Conservation (phyloP, 2,888 invertebrate species). For the Diplolepis rosae region DNA sequence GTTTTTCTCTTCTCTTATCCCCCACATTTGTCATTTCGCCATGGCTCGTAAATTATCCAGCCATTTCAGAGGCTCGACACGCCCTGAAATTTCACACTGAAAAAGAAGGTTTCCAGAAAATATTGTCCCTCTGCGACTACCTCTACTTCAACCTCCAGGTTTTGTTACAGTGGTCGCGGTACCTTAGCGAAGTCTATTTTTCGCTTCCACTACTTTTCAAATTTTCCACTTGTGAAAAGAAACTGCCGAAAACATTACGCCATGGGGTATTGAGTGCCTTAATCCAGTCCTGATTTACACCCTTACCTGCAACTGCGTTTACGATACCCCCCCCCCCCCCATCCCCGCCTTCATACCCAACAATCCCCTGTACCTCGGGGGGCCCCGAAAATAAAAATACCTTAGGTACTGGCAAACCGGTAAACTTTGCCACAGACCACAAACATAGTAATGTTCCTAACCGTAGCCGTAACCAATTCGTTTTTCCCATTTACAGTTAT, state of each 20-base stretch:
- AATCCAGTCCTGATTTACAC: neutral
- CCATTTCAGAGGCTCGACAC: slow-evolving; percentile 8
- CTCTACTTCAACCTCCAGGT: neutral
- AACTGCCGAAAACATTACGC: neutral
- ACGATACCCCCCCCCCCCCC: neutral
- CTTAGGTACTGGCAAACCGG: neutral
- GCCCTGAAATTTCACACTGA: slow-evolving; percentile 24
- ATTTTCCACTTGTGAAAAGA: neutral
- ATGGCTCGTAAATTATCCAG: slow-evolving; percentile 23
- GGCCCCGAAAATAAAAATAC: neutral
- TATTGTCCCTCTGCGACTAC: neutral
- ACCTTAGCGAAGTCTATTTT: slow-evolving; percentile 6
- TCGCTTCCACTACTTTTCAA: neutral
- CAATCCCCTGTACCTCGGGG: too few species aligned
- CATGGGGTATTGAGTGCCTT: neutral
- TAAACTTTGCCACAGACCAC: neutral
- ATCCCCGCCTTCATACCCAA: neutral
- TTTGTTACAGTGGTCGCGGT: slow-evolving; percentile 16
- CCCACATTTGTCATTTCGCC: slow-evolving; percentile 18
- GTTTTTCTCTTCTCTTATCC: slow-evolving; percentile 17
- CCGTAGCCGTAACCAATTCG: neutral
- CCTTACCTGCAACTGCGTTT: neutral
- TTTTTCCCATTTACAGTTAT: slow-evolving; percentile 18
- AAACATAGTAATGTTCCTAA: neutral
- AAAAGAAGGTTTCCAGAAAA: neutral